Percentiles rank a stretch among this genome's conserved stretches.
Evolutionary conservation across 2,113 vertebrate species (phyloP).

Genomic region (Apteryx owenii): DNA sequence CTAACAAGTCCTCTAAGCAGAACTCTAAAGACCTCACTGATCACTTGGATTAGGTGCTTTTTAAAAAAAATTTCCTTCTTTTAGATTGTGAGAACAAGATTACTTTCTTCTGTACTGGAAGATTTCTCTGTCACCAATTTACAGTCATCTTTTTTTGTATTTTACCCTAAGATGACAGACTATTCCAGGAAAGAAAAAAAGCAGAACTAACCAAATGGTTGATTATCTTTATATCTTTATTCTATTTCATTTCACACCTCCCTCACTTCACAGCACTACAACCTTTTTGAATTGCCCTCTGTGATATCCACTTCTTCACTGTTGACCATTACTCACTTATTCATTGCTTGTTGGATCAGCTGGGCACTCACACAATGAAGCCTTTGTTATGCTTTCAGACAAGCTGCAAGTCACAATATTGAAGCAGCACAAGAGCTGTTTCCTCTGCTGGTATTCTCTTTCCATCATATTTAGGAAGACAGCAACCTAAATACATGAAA

Average conservation of each 20-base stretch:
- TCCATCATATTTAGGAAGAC: constrained; percentile 17
- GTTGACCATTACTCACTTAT: constrained; percentile 73
- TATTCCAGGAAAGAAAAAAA: not conserved
- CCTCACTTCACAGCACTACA: constrained; percentile 58
- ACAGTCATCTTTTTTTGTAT: not conserved
- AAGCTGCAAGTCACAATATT: constrained; percentile 74
- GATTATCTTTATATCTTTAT: not conserved
- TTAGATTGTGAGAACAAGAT: not conserved
- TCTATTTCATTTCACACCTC: constrained; percentile 21
- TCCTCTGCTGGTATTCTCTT: constrained; percentile 62
- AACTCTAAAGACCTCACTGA: not conserved
- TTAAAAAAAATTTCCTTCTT: not conserved
- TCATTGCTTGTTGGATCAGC: constrained; percentile 76
- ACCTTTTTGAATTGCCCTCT: constrained; percentile 65
- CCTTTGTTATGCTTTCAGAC: constrained; percentile 71
- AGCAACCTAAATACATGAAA: constrained; percentile 14
- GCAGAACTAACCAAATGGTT: not conserved
- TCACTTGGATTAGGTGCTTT: not conserved
- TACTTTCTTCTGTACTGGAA: not conserved
- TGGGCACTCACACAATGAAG: constrained; percentile 68
- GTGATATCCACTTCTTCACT: constrained; percentile 68
- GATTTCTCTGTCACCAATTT: not conserved
- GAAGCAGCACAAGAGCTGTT: constrained; percentile 65
- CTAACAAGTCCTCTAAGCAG: not conserved
- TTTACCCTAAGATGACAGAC: not conserved